These are phyloP conservation scores for Gastrophysa polygoni DNA, from an alignment of 2,888 invertebrate genomes.

Conservation along the genomic window DNA sequence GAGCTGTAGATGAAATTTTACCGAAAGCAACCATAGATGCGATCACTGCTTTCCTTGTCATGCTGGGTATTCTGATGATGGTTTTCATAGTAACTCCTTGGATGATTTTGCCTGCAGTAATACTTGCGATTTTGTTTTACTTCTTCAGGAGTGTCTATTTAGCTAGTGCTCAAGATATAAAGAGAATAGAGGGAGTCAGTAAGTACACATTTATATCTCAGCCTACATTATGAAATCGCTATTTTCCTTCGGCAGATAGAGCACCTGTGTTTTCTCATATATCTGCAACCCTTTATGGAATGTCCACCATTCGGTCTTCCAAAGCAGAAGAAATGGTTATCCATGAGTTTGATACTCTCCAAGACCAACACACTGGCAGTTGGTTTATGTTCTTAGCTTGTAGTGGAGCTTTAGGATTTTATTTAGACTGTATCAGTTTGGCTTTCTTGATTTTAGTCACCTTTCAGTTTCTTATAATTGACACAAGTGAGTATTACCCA, in stretches of 20 bases:
- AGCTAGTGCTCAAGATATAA: conserved; percentile 73
- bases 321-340: conserved; percentile 74
- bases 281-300: conserved; percentile 83
- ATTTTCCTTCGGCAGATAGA: conserved; percentile 62
- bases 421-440: conserved; percentile 69
- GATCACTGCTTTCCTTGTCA: conserved; percentile 70
- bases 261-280: conserved; percentile 93
- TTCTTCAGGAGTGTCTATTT: conserved; percentile 70
- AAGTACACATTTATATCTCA: too few relatives aligned
- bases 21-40: conserved; percentile 70
- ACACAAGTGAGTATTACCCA: conserved; percentile 64
- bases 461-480: conserved; percentile 67
- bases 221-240: too few relatives aligned
- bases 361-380: conserved; percentile 71
- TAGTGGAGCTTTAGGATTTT: conserved; percentile 69
- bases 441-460: conserved; percentile 67
- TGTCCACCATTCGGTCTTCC: conserved; percentile 85
- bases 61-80: conserved; percentile 65
- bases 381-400: conserved; percentile 66
- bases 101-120: conserved; percentile 67
- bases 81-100: conserved; percentile 73
- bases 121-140: conserved; percentile 69
- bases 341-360: conserved; percentile 75
- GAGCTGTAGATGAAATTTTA: conserved; percentile 74
- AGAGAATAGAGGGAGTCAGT: conserved; percentile 65